Conservation (phyloP, 2,113 vertebrate genomes). For the Oenanthe oenanthe region DNA sequence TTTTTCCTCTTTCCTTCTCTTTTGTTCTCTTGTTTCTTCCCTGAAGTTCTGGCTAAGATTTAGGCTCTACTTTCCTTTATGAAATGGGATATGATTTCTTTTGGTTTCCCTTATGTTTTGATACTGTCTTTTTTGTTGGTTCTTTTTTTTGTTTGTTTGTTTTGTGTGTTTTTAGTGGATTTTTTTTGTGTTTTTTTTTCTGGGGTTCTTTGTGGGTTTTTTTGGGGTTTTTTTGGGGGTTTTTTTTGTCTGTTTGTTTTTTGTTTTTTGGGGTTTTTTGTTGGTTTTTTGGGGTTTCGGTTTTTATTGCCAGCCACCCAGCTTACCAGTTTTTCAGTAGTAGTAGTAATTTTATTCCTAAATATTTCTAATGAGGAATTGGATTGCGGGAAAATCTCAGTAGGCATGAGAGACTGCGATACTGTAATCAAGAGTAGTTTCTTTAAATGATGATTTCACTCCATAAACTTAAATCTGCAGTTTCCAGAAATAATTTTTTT, state of each 20-base stretch:
- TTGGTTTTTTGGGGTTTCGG: no score
- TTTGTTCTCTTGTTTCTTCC: background rate
- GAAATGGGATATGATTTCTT: background rate
- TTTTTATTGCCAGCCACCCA: background rate
- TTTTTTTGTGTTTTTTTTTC: background rate
- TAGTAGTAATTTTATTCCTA: background rate
- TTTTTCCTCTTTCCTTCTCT: background rate
- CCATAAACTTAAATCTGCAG: background rate
- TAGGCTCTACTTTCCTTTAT: background rate
- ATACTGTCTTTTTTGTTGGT: background rate
- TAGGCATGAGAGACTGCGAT: background rate
- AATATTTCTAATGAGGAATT: background rate
- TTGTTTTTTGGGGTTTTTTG: no score
- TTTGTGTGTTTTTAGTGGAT: no score
- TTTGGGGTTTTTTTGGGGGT: no score
- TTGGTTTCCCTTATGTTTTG: background rate
- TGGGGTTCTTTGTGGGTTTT: no score
- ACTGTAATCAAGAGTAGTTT: background rate
- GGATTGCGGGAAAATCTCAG: background rate
- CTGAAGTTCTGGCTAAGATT: background rate
- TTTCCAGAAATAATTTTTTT: background rate
- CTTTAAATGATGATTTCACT: background rate
- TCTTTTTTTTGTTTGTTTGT: background rate
- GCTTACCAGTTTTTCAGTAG: background rate
- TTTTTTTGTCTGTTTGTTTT: background rate